Evolutionary conservation across 1,140 invertebrate genomes (phyloP).

Genomic region (Cyrtorhinus lividipennis): DNA sequence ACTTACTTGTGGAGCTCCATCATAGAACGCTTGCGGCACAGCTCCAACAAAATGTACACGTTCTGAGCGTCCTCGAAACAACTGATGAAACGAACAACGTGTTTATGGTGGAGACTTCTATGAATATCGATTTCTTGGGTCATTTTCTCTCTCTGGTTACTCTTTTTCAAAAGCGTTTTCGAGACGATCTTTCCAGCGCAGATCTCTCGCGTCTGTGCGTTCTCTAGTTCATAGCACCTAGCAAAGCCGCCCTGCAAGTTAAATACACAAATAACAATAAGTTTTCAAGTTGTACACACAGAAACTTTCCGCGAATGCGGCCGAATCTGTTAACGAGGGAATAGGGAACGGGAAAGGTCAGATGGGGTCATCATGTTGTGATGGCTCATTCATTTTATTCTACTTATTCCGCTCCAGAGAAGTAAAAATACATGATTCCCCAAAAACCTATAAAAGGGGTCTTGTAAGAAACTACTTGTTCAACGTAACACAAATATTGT

Average conservation of each 20-base stretch:
- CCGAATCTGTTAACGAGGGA: no score
- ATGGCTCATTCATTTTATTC: no score
- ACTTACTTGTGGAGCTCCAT: slow-evolving; percentile 70
- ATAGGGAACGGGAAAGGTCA: no score
- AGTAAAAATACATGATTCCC: no score
- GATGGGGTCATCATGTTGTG: no score
- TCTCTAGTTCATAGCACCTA: slow-evolving; percentile 92
- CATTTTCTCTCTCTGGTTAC: slow-evolving; percentile 89
- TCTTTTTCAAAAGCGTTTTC: slow-evolving; percentile 78
- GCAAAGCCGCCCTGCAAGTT: slow-evolving; percentile 96
- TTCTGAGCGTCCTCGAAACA: slow-evolving; percentile 90
- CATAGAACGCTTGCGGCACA: slow-evolving; percentile 84
- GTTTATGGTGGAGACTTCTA: slow-evolving; percentile 62
- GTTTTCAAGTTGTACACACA: no score
- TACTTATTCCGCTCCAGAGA: no score
- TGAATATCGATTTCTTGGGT: slow-evolving; percentile 93
- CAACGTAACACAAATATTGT: no score
- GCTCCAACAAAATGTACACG: slow-evolving; percentile 91
- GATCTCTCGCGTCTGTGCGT: slow-evolving; percentile 55
- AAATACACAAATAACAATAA: slow-evolving; percentile 1
- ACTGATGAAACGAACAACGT: slow-evolving; percentile 85
- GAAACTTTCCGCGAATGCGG: no score
- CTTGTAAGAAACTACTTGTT: no score
- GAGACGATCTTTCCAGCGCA: slow-evolving; percentile 96
- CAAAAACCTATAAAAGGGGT: no score